Conservation (phyloP, 2,888 invertebrate genomes). For the Synergus japonicus region DNA sequence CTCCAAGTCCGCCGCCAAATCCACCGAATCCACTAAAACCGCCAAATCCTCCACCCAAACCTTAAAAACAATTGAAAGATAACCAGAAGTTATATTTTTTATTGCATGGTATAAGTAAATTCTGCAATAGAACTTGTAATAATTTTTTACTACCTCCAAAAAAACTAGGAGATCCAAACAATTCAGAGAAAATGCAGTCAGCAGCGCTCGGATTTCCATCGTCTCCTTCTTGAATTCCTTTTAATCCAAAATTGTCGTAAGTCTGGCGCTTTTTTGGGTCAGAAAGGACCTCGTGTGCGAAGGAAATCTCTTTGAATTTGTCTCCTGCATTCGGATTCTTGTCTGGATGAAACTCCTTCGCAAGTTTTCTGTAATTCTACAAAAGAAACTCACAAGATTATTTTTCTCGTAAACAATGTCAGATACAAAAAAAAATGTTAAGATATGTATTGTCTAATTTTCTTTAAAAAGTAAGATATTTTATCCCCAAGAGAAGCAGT, state of each 20-base stretch:
- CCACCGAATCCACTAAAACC: constrained; percentile 55
- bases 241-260: constrained; percentile 92
- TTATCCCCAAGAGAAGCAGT: neutral
- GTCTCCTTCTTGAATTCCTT: constrained; percentile 91
- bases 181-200: constrained; percentile 82
- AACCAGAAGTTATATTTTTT: neutral
- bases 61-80: neutral
- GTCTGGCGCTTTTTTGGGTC: constrained; percentile 91
- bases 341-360: constrained; percentile 96
- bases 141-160: constrained; percentile 61
- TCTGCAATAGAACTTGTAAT: constrained; percentile 45
- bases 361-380: constrained; percentile 93
- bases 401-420: neutral
- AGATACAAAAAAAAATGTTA: no score
- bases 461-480: neutral
- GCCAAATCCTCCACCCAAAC: constrained; percentile 13
- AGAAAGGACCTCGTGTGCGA: constrained; percentile 95
- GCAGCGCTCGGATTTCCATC: constrained; percentile 80
- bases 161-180: constrained; percentile 84
- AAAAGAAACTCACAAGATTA: constrained; percentile 65
- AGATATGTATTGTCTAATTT: neutral
- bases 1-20: constrained; percentile 75
- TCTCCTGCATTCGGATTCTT: constrained; percentile 94
- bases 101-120: neutral
- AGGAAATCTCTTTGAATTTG: constrained; percentile 97